These are phyloP conservation scores for Axis porcinus DNA, from an alignment of 2,113 vertebrate genomes.

Conservation along the genomic window DNA sequence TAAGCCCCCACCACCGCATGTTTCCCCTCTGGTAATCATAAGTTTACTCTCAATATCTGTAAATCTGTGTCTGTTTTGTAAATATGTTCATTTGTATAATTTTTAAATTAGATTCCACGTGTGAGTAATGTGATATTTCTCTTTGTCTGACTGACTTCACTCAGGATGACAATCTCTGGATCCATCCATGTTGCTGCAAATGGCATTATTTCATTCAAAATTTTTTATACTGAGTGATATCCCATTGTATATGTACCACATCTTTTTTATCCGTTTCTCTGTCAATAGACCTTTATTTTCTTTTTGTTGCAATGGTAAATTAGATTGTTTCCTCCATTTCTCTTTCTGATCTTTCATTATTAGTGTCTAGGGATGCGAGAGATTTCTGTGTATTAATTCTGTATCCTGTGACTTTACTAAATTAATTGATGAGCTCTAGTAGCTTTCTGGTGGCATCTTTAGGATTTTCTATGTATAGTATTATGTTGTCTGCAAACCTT, in stretches of 20 bases:
- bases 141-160: not conserved
- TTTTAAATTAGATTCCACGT: not conserved
- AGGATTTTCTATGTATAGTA: not conserved
- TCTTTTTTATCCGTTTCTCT: not conserved
- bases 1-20: accelerated
- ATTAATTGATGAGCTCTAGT: not conserved
- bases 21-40: not conserved
- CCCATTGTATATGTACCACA: not conserved
- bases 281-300: not conserved
- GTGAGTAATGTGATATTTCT: not conserved
- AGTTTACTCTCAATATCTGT: not conserved
- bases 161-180: not conserved
- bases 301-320: not conserved
- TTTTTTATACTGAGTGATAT: not conserved
- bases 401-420: not conserved
- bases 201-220: not conserved
- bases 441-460: not conserved
- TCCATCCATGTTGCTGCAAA: not conserved
- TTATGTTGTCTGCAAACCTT: not conserved
- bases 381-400: not conserved
- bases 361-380: not conserved
- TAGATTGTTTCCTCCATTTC: not conserved
- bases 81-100: not conserved
- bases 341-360: not conserved
- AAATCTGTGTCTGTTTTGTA: not conserved